These are phyloP conservation scores for Anguilla anguilla DNA, from an alignment of 2,797 vertebrate genomes.

Conservation along the genomic window DNA sequence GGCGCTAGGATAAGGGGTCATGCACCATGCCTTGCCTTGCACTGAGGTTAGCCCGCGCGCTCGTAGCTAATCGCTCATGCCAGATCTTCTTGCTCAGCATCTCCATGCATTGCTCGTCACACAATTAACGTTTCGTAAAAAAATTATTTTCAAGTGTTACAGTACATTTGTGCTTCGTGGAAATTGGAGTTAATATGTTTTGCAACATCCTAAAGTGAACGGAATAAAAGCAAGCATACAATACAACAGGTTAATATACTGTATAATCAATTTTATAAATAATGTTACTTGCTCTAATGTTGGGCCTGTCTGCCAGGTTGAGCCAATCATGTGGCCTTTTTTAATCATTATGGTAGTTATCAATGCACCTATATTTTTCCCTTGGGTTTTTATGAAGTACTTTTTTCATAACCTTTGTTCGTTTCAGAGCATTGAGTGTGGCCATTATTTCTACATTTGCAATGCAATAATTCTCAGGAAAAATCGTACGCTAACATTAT, in stretches of 20 bases:
- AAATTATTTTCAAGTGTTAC: neutral
- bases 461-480: neutral
- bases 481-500: neutral
- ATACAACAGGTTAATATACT: neutral
- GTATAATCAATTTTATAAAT: neutral
- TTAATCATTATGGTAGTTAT: neutral
- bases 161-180: neutral
- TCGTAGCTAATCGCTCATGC: neutral
- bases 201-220: neutral
- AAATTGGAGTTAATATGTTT: neutral
- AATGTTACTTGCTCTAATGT: neutral
- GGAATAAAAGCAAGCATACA: neutral
- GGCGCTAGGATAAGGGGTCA: slow-evolving; percentile 46
- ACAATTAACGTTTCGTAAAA: neutral
- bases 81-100: neutral
- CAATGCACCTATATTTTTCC: neutral
- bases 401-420: neutral
- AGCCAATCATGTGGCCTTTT: neutral
- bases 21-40: slow-evolving; percentile 51
- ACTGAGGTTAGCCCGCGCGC: slow-evolving; percentile 26
- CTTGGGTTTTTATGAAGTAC: neutral
- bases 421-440: neutral
- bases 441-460: neutral
- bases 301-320: neutral
- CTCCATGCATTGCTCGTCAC: neutral